Base-by-base conservation (phyloP, 2,888 invertebrate genomes). In the Eupelmus urozonus region DNA sequence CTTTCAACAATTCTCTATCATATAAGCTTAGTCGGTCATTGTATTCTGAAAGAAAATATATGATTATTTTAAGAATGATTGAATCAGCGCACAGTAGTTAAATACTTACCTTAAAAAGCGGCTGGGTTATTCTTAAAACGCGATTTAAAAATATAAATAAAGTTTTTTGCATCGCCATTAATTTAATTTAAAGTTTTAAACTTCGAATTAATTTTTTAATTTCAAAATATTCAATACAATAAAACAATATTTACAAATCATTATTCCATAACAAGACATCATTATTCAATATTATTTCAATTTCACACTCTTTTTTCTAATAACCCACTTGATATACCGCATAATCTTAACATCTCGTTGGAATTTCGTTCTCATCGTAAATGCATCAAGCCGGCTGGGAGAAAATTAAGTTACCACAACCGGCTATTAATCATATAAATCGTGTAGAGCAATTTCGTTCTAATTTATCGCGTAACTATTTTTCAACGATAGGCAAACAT, bases 371-470 rank as follows among this genome's bases (percentile, higher is more conserved):
- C 49, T 13, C n/a, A 49, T 49, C 20, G 27, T 69, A 62, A 55
- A 69, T 9, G 20, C 23, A 42, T 29, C 55, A 3, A 25, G 11
- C 51, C 42, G 42, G 4, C 3, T 16, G 51, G 13, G 18, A 49
- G 55, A 70, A 27, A 62, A 65, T 70, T 65, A 65, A 71, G 27
- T 62, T 51, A 59, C 49, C 20, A 40, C 27, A 18, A 16, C 1
- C 18, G 18, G 9, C 42, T 25, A 51, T 40, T 42, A 62, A 67
- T 51, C 65, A 42, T 76, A n/a, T n/a, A 76, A 71, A 76, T 76
- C 76, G 23, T 49, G 40, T 42, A 49, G 49, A 71, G 49, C n/a
- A 70, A 71, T 71, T 65, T 45, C 11, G 40, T 13, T 51, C 5
- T 45, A 49, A 63, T 71, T 76, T 76, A 76, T 71, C 18, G 59